Conservation (phyloP, 2,797 vertebrate species). For the Phrynocephalus forsythii region DNA sequence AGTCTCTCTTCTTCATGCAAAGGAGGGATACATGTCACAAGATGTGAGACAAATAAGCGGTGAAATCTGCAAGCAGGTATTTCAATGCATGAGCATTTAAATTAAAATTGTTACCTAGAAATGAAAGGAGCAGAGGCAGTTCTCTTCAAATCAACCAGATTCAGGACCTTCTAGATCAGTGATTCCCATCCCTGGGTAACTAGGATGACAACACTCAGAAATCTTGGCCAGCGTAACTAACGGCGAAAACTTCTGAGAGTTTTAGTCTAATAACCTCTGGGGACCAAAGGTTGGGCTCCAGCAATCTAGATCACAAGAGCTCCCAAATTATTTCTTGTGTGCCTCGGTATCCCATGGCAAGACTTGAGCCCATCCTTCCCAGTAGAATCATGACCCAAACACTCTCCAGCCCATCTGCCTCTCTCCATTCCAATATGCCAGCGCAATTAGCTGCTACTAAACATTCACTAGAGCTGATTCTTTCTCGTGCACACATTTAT, state of each 20-base stretch:
- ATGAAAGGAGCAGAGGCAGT: background rate
- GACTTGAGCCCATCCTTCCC: constrained; percentile 23
- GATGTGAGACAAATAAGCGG: background rate
- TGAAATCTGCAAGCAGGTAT: background rate
- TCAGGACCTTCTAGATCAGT: background rate
- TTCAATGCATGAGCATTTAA: background rate
- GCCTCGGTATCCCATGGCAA: background rate
- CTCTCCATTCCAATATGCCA: constrained; percentile 19
- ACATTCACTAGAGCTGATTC: constrained; percentile 16
- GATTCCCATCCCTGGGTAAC: no score
- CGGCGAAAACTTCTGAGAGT: no score
- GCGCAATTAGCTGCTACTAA: constrained; percentile 38
- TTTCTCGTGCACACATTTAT: constrained; percentile 18
- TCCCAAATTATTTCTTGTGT: background rate
- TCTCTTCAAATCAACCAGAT: background rate
- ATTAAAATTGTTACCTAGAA: background rate
- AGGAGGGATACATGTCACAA: background rate
- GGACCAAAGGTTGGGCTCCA: no score
- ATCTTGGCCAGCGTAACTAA: background rate
- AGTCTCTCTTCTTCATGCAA: background rate
- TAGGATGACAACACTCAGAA: background rate
- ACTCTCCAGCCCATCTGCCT: constrained; percentile 6
- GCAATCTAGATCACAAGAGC: background rate
- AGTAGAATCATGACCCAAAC: constrained; percentile 30
- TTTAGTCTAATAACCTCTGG: no score